A percentile compares a stretch with the other conserved stretches of the same genome.
Evolutionary conservation across 1,140 invertebrate species (phyloP).

Genomic region (Drosophila triauraria): DNA sequence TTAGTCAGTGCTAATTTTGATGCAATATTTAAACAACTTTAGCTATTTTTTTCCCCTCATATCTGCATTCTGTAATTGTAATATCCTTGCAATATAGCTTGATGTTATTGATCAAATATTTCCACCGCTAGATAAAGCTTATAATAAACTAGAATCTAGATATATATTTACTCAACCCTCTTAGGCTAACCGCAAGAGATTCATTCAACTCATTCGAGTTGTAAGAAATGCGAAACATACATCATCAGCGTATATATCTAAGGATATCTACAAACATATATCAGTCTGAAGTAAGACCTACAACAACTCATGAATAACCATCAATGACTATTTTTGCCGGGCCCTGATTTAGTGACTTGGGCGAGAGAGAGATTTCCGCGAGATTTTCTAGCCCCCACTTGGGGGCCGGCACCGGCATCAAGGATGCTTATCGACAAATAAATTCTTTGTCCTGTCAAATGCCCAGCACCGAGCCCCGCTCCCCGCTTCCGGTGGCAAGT

Average conservation of each 20-base stretch:
- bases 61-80: too few species aligned
- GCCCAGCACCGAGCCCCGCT: constrained; percentile 5
- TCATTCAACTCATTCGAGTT: too few species aligned
- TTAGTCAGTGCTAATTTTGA: too few species aligned
- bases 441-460: constrained; percentile 53
- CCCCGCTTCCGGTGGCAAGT: not conserved
- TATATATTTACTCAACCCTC: too few species aligned
- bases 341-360: constrained; percentile 38
- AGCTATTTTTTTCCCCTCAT: too few species aligned
- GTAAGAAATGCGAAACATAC: not conserved
- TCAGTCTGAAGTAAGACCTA: not conserved
- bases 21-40: too few species aligned
- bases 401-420: constrained; percentile 21
- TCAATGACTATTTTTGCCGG: constrained; percentile 11
- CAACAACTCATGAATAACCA: constrained; percentile 41
- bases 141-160: too few species aligned
- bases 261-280: not conserved
- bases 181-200: too few species aligned
- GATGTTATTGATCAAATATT: too few species aligned
- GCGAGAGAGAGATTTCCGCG: constrained; percentile 23
- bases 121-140: too few species aligned
- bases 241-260: constrained; percentile 7
- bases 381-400: constrained; percentile 32
- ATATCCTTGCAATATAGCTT: too few species aligned
- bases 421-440: constrained; percentile 57